Evolutionary conservation across 1,140 invertebrate species (phyloP), one percentile per base, ranked within the genome.

Genomic region (Caenorhabditis remanei): DNA sequence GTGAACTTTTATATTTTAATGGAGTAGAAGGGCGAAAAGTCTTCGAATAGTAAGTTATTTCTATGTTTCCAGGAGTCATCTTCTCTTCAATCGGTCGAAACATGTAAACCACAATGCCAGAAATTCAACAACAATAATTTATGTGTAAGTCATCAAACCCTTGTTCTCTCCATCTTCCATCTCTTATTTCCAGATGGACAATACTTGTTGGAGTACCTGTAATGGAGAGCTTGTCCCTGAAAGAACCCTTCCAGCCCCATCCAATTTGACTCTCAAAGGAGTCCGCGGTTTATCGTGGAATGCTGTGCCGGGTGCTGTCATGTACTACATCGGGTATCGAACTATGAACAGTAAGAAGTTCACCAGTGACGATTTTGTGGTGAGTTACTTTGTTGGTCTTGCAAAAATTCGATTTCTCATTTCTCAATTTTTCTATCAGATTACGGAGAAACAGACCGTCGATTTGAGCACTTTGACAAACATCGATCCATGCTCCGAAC

Each of bases 381-480:
- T 79, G 11, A 48, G 71, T 8, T 71, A 32, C 19, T 50, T 24
- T 50, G 50, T 67, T 67, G 9, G 40, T 4, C 40, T 79, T 9
- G n/a, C 24, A 71, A 11, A 13, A 14, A 63, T 32, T 32, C 32
- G 32, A 19, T 53, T 43, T 46, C 53, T 19, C 16, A 79, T 43
- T 79, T 79, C 32, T 32, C 32, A n/a, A 79, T 43, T 79, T 71
- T 53, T 79, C 71, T 13, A 79, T 79, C 71, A 79, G 71, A 50
- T 79, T 79, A 79, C 71, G 71, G 71, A 79, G 46, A 79, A 79
- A n/a, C 46, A 48, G 21, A 79, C 19, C 46, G 71, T 50, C 71
- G 71, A 79, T 50, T 46, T 79, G 46, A 79, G 71, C 71, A 9
- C 71, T 79, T 79, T 79, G 71, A 79, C 71, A 79, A 79, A 79